Conservation (phyloP, 2,888 invertebrate genomes). For the Patella depressa region DNA sequence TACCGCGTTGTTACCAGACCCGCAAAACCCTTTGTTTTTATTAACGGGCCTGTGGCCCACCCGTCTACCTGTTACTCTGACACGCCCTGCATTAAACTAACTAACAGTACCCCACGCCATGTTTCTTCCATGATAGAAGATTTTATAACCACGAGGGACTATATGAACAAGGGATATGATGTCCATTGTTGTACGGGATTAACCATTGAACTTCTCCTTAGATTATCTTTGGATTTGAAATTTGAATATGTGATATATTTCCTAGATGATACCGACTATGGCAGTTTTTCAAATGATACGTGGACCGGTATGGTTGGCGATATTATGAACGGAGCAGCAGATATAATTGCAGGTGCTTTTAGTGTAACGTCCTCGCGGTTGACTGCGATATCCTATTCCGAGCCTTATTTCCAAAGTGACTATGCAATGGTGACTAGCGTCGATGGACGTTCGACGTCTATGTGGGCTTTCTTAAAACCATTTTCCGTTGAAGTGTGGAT, state of each 20-base stretch:
- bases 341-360: constrained; percentile 90
- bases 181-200: constrained; percentile 84
- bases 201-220: constrained; percentile 87
- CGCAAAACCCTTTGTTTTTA: constrained; percentile 92
- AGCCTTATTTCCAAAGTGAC: constrained; percentile 90
- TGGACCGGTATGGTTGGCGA: constrained; percentile 93
- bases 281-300: constrained; percentile 72
- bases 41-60: constrained; percentile 78
- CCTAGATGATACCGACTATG: constrained; percentile 72
- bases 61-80: constrained; percentile 51
- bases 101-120: constrained; percentile 30
- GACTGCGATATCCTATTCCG: constrained; percentile 86
- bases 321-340: constrained; percentile 86
- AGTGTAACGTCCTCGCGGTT: constrained; percentile 81
- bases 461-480: constrained; percentile 87
- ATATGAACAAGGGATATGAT: constrained; percentile 42
- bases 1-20: constrained; percentile 91
- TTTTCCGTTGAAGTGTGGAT: constrained; percentile 92
- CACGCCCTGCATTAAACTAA: constrained; percentile 72
- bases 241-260: constrained; percentile 89
- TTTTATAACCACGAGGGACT: constrained; percentile 47
- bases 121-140: constrained; percentile 62
- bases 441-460: constrained; percentile 71
- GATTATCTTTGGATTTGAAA: constrained; percentile 85
- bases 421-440: constrained; percentile 86